These are phyloP conservation scores for Natator depressus DNA, from an alignment of 2,113 vertebrate species.

Conservation along the genomic window DNA sequence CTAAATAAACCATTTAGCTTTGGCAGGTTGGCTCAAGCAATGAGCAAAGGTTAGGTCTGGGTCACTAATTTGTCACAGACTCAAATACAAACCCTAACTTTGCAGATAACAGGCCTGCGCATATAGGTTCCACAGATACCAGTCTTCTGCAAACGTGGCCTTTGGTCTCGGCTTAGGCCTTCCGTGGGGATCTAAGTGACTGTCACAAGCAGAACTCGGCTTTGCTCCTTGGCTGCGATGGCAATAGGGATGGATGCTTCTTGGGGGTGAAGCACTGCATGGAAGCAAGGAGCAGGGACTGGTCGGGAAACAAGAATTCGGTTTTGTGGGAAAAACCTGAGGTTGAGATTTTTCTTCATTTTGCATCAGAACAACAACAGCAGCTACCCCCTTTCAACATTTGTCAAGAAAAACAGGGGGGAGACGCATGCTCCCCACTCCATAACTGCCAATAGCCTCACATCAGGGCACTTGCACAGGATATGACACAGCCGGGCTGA, in stretches of 20 bases:
- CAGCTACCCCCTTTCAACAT: neutral
- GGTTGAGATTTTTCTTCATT: neutral
- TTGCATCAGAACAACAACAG: neutral
- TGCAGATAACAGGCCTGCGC: neutral
- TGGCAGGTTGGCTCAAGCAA: neutral
- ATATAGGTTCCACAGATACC: neutral
- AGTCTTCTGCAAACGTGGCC: neutral
- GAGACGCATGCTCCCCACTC: neutral
- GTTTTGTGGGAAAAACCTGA: neutral
- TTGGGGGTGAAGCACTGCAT: neutral
- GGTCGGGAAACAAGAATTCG: neutral
- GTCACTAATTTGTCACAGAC: neutral
- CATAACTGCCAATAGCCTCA: neutral
- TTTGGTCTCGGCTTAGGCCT: neutral
- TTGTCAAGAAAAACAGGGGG: neutral
- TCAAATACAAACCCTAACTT: neutral
- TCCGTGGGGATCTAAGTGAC: neutral
- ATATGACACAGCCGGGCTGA: neutral
- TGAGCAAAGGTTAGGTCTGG: neutral
- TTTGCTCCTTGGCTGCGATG: rapidly evolving
- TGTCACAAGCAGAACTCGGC: neutral
- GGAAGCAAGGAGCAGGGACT: neutral
- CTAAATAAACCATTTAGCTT: neutral
- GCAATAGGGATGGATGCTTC: neutral
- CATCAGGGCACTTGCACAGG: neutral